phyloP scores from a whole-genome alignment of 2,888 invertebrate genomes.

The Zhengitettix transpicula region DNA sequence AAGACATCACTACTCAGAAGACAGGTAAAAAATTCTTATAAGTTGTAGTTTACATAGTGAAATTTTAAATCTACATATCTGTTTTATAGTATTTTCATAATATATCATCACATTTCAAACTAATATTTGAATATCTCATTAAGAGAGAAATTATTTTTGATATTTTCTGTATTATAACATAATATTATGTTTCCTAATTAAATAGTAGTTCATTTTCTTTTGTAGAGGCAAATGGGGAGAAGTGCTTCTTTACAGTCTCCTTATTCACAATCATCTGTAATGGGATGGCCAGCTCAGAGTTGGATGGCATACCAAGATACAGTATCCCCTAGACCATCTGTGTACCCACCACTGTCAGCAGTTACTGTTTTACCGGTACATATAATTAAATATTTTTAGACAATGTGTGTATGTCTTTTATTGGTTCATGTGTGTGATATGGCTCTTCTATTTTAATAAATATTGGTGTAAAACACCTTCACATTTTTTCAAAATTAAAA shows the following conservation, averaged over 20 bases:
- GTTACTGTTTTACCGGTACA: slow-evolving; percentile 28
- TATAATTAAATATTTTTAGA: background rate
- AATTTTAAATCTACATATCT: too few relatives aligned
- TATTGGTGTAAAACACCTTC: too few relatives aligned
- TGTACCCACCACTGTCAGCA: slow-evolving; percentile 23
- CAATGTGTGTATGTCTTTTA: too few relatives aligned
- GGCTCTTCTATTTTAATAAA: too few relatives aligned
- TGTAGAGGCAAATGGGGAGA: slow-evolving; percentile 4
- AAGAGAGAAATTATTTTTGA: too few relatives aligned
- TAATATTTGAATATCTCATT: too few relatives aligned
- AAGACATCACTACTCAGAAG: slow-evolving; percentile 12
- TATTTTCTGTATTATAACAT: too few relatives aligned
- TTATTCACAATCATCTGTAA: slow-evolving; percentile 22
- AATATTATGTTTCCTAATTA: background rate
- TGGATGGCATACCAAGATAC: slow-evolving; percentile 21
- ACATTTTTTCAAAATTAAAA: too few relatives aligned
- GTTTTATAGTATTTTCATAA: too few relatives aligned
- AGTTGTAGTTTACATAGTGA: too few relatives aligned
- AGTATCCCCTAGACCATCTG: slow-evolving; percentile 7
- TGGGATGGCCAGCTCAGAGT: slow-evolving; percentile 21
- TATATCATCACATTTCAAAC: too few relatives aligned
- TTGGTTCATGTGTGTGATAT: too few relatives aligned
- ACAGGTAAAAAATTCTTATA: slow-evolving; percentile 11
- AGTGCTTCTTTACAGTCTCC: slow-evolving; percentile 12
- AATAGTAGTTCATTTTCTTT: background rate